A percentile compares a stretch with the other conserved stretches of the same genome.
These are phyloP conservation scores for Tachina lurida DNA, from an alignment of 2,888 invertebrate species.

Conservation along the genomic window DNA sequence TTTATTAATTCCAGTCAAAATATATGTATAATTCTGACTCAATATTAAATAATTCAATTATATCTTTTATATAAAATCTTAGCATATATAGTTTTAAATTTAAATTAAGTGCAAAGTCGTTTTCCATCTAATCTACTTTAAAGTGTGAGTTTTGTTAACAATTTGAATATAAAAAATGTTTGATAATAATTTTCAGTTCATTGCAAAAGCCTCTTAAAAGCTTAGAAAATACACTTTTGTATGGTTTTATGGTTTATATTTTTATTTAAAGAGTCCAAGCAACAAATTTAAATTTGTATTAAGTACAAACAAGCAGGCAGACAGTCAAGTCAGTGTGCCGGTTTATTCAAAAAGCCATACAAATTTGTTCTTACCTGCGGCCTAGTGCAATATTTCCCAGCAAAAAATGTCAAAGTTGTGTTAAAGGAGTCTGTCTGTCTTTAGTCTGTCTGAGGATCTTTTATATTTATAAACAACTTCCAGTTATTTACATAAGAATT, in stretches of 20 bases:
- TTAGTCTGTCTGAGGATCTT: no score
- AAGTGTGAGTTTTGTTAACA: conserved; percentile 25
- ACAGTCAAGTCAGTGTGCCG: not conserved
- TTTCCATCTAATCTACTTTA: not conserved
- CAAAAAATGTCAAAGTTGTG: no score
- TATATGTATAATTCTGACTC: not conserved
- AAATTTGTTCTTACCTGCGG: conserved; percentile 45
- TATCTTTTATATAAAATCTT: not conserved
- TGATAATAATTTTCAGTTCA: conserved; percentile 52
- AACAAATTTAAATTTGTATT: conserved; percentile 17
- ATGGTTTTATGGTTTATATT: conserved; percentile 1
- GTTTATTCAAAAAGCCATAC: conserved; percentile 35
- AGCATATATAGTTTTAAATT: not conserved
- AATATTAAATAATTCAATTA: not conserved
- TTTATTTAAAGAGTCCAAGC: not conserved
- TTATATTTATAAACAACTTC: no score
- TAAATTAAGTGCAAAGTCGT: not conserved
- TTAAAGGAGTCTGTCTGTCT: no score
- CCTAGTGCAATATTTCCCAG: conserved; percentile 24
- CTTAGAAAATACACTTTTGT: conserved; percentile 54
- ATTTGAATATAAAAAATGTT: conserved; percentile 25
- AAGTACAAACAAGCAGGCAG: not conserved
- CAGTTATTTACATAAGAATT: not conserved
- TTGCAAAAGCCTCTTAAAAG: conserved; percentile 64
- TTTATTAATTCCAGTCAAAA: not conserved